phyloP scores from a whole-genome alignment of 2,797 vertebrate species.

The Poeciliopsis infans region DNA sequence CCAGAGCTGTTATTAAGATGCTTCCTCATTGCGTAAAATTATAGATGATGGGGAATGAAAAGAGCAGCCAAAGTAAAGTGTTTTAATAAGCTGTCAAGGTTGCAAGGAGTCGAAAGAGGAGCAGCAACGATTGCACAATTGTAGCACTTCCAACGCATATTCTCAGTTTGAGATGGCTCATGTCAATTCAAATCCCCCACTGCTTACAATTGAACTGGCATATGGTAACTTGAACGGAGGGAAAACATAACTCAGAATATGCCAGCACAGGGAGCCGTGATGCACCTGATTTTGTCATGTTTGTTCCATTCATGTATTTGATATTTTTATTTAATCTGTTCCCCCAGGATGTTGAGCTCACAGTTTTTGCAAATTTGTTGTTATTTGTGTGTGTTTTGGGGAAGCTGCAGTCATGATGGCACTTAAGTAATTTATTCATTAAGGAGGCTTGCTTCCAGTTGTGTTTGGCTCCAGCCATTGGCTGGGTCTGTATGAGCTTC shows the following conservation, averaged over 20 bases:
- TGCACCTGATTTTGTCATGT: conserved; percentile 3
- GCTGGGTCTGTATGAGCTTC: not conserved
- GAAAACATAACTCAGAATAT: conserved; percentile 1
- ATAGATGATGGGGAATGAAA: conserved; percentile 21
- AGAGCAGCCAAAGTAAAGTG: conserved; percentile 2
- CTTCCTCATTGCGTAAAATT: conserved; percentile 9
- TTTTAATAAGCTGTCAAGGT: conserved; percentile 7
- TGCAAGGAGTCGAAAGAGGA: not conserved
- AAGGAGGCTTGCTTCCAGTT: not conserved
- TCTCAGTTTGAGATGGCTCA: not conserved
- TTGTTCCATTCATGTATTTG: not conserved
- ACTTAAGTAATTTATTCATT: not conserved
- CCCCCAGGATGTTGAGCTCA: not conserved
- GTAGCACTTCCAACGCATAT: not conserved
- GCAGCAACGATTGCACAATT: not conserved
- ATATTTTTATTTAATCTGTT: conserved; percentile 3
- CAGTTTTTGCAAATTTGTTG: conserved; percentile 6
- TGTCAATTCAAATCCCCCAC: not conserved
- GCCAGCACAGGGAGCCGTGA: not conserved
- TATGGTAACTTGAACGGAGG: conserved; percentile 5
- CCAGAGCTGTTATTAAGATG: conserved; percentile 16
- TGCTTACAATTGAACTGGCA: conserved; percentile 6
- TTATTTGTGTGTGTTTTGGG: not conserved
- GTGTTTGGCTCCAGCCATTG: not conserved
- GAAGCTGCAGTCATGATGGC: not conserved